Evolutionary conservation across 2,797 vertebrate species (phyloP), one percentile per base, ranked within the genome.

Genomic region (Pampus argenteus): DNA sequence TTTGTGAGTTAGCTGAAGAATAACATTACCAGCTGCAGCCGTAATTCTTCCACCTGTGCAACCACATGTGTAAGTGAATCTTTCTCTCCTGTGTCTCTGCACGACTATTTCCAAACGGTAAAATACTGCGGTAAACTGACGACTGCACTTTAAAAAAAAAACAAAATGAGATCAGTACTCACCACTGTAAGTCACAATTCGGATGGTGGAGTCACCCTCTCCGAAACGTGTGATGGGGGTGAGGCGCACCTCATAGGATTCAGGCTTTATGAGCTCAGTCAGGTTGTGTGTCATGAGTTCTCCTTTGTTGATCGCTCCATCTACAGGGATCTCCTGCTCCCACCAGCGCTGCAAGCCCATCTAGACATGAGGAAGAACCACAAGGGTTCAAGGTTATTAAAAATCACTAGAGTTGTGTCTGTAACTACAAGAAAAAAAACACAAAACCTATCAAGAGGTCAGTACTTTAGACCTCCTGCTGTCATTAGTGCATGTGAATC

Each of bases 231-330:
- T 99, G 91, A 99, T 98, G 69, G 98, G 98, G 0, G 97, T 99
- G 45, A 99, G 95, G 1, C 98, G 96, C 9, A 99, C 96, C 90
- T 98, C 96, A 0, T 98, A 99, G 0, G 97, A 96, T 70, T 98
- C 97, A 0, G 98, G 98, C 76, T 97, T 97, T 89, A 98, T 96
- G 62, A 99, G 94, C 85, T 99, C 98, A 0, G 97, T 98, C 64
- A 99, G 92, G 88, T 99, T 99, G 92, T 99, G 96, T 9, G 97
- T 98, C 91, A 99, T 97, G 66, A 99, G 85, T 77, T 99, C 97
- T 72, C 98, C 98, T 80, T 96, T 97, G 85, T 96, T 96, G 84
- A 99, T 96, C 9, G 94, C 90, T n/a, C 94, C 94, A 20, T 97
- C 96, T 82, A 98, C 95, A 0, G 97, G 93, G 85, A 99, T 99